Conservation (phyloP, 2,113 vertebrate genomes). For the Vidua macroura region DNA sequence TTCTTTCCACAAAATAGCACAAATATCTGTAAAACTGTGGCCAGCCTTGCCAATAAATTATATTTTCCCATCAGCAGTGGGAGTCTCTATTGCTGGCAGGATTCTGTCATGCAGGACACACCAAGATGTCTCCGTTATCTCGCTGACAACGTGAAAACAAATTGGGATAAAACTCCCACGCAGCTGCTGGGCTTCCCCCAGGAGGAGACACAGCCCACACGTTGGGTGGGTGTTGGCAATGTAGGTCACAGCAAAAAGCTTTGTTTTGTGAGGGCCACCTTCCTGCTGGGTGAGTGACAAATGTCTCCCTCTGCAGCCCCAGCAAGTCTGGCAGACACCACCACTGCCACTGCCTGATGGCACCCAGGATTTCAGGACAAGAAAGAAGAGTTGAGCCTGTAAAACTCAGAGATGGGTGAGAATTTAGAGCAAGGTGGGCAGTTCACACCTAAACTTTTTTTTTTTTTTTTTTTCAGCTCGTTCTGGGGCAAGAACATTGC, state of each 20-base stretch:
- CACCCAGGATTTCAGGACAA: neutral
- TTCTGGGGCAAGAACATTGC: neutral
- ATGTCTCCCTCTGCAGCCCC: neutral
- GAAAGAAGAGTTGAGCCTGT: neutral
- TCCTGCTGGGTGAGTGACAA: conserved; percentile 1
- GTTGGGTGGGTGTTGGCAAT: neutral
- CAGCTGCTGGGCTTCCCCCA: conserved; percentile 37
- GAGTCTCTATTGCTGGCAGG: conserved; percentile 22
- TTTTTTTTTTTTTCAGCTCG: neutral
- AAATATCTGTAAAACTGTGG: neutral
- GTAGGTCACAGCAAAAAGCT: neutral
- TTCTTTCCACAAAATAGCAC: neutral
- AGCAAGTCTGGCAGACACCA: neutral
- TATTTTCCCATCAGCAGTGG: neutral
- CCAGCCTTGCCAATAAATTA: neutral
- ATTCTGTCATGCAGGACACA: neutral
- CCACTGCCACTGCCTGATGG: neutral
- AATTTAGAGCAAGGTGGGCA: neutral
- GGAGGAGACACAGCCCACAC: conserved; percentile 10
- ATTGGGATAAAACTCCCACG: conserved; percentile 4
- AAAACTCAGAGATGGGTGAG: neutral
- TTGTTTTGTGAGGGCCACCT: neutral
- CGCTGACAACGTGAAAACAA: neutral
- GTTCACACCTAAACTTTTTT: fast-evolving
- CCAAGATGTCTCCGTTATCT: neutral